A percentile compares a stretch with the other conserved stretches of the same genome.
These are phyloP conservation scores for Ctenodactylus gundi DNA, from an alignment of 2,113 vertebrate species.

Conservation along the genomic window DNA sequence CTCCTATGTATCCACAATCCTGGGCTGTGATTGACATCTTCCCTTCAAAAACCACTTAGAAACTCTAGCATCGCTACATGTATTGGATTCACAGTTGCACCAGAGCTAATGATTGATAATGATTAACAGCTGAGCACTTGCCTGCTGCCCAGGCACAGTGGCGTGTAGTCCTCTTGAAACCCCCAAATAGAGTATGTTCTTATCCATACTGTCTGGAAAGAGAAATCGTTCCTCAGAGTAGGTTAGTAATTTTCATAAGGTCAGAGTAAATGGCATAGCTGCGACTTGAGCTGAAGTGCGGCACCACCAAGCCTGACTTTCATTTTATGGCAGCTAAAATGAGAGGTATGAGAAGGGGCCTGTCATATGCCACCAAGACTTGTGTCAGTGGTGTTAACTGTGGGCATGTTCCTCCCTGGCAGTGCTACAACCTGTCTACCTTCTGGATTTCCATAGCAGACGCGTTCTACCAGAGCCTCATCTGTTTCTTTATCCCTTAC, in stretches of 20 bases:
- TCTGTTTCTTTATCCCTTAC: conserved; percentile 95
- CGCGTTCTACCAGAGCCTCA: conserved; percentile 95
- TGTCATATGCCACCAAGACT: neutral
- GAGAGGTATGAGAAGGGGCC: neutral
- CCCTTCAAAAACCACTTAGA: neutral
- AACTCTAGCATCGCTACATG: neutral
- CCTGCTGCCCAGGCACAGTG: neutral
- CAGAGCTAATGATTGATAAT: neutral
- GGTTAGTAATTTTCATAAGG: neutral
- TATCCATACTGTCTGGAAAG: neutral
- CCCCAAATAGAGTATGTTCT: neutral
- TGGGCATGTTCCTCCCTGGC: conserved; percentile 47
- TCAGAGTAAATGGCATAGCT: neutral
- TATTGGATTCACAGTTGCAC: neutral
- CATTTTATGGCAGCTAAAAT: neutral
- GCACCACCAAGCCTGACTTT: neutral
- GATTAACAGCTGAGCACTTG: neutral
- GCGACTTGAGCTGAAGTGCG: neutral
- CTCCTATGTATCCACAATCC: neutral
- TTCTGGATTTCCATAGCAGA: conserved; percentile 93
- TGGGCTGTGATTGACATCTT: neutral
- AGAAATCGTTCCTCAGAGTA: neutral
- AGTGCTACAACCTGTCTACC: conserved; percentile 89
- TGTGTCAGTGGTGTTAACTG: neutral
- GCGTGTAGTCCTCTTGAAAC: neutral